Base-by-base conservation (phyloP, 2,113 vertebrate genomes). In the Illadopsis cleaveri region DNA sequence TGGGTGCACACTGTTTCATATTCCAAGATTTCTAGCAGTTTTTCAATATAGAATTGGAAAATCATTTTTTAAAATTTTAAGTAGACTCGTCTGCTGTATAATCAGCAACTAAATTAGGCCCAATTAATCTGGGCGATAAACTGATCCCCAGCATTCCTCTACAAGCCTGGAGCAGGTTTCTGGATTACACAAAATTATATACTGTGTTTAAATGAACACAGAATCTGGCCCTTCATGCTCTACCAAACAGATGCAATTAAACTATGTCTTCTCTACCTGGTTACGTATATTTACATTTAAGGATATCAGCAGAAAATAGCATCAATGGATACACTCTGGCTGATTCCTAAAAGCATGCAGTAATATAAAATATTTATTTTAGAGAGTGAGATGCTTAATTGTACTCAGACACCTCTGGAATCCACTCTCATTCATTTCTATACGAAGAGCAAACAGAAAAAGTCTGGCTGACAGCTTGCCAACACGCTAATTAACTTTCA, bases 401-500 rank as follows among this genome's bases (percentile, higher is more conserved):
- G 79, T 97, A 95, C 93, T 97, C 92, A 94, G 81, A 93, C 91
- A 97, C 92, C 94, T 98, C 86, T 96, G 90, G 97, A 97, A 97
- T 96, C 84, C 86, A 94, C 77, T 77, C 78, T 96, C 86, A 96
- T 97, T 97, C 97, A 94, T 97, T 97, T 96, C 96, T 93, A 78
- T 91, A 95, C 0, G 13, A 94, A 95, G 97, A 95, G 95, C 95
- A 96, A 88, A 94, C 96, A 96, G 94, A 96, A 93, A 86, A 96
- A 80, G 82, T 94, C 95, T 94, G 94, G 75, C 89, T 96, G 97
- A 98, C 96, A 97, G 91, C 89, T 96, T 98, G 96, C 92, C 94
- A 97, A 91, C 96, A 94, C n/a, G 28, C 87, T 97, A 97, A 98
- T 97, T 97, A 97, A 97, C 83, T 98, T 94, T 97, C 94, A 94